A percentile compares a stretch with the other conserved stretches of the same genome.
phyloP scores from a whole-genome alignment of 2,888 invertebrate species.

The Agriopis marginaria region DNA sequence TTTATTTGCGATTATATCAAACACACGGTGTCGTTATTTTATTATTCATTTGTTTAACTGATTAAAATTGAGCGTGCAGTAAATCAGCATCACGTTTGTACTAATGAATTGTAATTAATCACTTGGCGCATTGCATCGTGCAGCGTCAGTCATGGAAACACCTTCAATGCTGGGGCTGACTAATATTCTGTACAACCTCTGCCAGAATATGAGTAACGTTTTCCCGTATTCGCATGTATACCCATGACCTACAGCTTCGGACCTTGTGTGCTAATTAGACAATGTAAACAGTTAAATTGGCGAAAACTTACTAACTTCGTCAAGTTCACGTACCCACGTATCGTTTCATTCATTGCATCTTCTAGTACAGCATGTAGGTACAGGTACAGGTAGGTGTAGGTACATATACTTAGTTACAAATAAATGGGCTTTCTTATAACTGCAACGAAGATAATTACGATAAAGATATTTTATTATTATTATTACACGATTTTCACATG shows the following conservation, averaged over 20 bases:
- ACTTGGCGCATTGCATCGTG: slow-evolving; percentile 55
- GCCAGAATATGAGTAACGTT: slow-evolving; percentile 54
- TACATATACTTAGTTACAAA: not conserved
- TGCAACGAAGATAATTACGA: too few species aligned
- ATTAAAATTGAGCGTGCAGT: slow-evolving; percentile 36
- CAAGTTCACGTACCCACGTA: slow-evolving; percentile 31
- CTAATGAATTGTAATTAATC: slow-evolving; percentile 56
- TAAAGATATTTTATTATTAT: too few species aligned
- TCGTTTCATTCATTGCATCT: slow-evolving; percentile 10
- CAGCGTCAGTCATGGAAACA: slow-evolving; percentile 48
- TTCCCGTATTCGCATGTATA: slow-evolving; percentile 62
- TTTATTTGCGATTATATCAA: slow-evolving; percentile 21
- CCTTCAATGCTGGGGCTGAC: slow-evolving; percentile 27
- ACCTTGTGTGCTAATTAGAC: slow-evolving; percentile 65
- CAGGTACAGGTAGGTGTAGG: too few species aligned
- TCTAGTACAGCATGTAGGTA: not conserved
- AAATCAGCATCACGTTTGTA: slow-evolving; percentile 28
- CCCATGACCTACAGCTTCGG: slow-evolving; percentile 67
- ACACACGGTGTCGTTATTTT: not conserved
- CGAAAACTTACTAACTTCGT: slow-evolving; percentile 50
- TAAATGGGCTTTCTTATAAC: not conserved
- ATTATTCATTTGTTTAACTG: slow-evolving; percentile 21
- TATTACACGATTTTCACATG: too few species aligned
- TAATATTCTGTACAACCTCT: slow-evolving; percentile 10
- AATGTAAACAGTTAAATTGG: slow-evolving; percentile 54